Conservation (phyloP, 2,797 vertebrate genomes). For the Enteromius afrohamiltoni region DNA sequence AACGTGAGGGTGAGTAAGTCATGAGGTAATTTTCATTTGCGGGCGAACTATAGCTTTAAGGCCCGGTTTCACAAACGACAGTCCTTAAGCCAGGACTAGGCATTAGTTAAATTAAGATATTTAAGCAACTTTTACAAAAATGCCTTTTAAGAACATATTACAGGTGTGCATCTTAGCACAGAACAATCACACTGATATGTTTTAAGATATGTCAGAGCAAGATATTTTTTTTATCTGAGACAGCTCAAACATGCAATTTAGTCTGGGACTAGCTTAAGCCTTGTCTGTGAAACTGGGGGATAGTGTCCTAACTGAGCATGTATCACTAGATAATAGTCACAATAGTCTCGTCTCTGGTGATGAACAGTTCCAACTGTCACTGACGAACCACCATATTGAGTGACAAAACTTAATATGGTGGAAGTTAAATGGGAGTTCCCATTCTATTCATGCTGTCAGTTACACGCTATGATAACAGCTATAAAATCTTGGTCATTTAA, state of each 20-base stretch:
- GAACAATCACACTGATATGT: no score
- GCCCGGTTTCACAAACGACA: no score
- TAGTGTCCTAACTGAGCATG: not conserved
- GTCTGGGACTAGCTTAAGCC: no score
- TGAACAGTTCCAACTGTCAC: constrained; percentile 12
- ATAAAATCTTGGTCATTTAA: constrained; percentile 21
- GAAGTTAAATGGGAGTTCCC: constrained; percentile 30
- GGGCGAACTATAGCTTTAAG: not conserved
- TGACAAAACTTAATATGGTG: constrained; percentile 22
- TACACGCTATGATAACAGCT: constrained; percentile 36
- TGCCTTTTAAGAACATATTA: no score
- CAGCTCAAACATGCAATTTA: no score
- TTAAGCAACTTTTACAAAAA: no score
- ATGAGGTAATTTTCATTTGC: not conserved
- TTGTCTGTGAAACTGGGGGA: no score
- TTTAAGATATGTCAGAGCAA: no score
- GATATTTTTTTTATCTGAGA: no score
- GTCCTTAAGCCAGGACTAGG: no score
- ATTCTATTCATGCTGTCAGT: constrained; percentile 39
- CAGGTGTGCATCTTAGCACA: no score
- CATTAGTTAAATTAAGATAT: no score
- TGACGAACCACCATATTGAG: constrained; percentile 12
- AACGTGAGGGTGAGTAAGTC: not conserved
- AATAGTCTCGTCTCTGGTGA: constrained; percentile 10
- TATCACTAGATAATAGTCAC: not conserved